A percentile compares a stretch with the other conserved stretches of the same genome.
Conservation (phyloP, 2,113 vertebrate genomes). For the Alaudala cheleensis region DNA sequence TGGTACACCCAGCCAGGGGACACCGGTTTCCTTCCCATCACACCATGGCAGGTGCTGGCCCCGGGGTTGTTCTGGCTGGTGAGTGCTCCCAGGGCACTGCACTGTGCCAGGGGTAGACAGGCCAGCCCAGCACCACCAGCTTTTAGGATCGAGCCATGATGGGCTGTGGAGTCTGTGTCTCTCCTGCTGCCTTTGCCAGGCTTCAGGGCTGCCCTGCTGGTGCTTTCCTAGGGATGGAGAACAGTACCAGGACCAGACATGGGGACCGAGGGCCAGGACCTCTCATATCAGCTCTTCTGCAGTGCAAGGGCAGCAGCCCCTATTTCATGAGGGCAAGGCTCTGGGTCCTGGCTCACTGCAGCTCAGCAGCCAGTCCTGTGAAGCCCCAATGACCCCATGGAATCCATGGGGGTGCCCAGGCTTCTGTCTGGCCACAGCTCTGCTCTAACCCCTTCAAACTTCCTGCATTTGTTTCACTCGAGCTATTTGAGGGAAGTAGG, state of each 20-base stretch:
- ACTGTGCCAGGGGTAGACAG: not conserved
- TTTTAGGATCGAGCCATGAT: fast-evolving
- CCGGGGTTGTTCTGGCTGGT: fast-evolving
- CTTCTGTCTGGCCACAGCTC: not conserved
- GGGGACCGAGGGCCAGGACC: not conserved
- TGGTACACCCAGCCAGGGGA: fast-evolving
- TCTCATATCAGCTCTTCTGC: not conserved
- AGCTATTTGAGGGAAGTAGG: constrained; percentile 31
- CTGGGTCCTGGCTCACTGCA: not conserved
- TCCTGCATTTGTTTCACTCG: constrained; percentile 32
- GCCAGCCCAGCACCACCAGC: not conserved
- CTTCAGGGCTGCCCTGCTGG: not conserved
- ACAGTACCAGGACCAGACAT: not conserved
- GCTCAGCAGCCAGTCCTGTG: not conserved
- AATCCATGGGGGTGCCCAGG: not conserved
- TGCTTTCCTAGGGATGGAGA: not conserved
- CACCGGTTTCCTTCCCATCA: fast-evolving
- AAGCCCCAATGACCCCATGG: fast-evolving
- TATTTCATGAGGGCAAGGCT: not conserved
- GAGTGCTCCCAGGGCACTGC: not conserved
- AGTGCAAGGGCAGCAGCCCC: not conserved
- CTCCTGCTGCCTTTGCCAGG: fast-evolving
- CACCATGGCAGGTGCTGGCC: not conserved
- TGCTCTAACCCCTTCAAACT: not conserved
- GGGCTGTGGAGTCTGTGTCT: not conserved